Conservation (phyloP, 1,140 invertebrate genomes). For the Micrasema longulum region DNA sequence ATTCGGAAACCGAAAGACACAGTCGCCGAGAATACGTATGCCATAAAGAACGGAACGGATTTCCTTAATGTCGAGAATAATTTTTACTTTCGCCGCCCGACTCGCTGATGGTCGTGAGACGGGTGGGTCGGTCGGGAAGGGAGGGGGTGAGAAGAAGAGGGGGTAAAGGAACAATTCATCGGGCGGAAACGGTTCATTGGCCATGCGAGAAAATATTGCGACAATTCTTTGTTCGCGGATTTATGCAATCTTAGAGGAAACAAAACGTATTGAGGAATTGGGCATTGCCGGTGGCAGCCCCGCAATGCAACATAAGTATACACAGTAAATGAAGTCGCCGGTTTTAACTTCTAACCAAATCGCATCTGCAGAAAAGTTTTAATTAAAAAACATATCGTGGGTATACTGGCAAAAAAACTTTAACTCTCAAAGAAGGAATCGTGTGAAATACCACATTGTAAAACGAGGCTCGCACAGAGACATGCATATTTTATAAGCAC, state of each 20-base stretch:
- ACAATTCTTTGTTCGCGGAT: conserved; percentile 4
- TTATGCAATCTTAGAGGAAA: too few relatives aligned
- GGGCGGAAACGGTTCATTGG: conserved; percentile 31
- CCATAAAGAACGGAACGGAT: conserved; percentile 52
- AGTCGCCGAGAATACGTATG: conserved; percentile 48
- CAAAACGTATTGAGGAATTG: background rate
- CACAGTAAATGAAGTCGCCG: too few relatives aligned
- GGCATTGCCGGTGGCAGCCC: too few relatives aligned
- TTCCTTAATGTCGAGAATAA: conserved; percentile 52
- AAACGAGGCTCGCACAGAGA: too few relatives aligned
- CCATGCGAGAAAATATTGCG: conserved; percentile 20
- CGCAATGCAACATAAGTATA: too few relatives aligned
- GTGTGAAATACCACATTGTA: too few relatives aligned
- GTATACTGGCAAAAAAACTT: too few relatives aligned
- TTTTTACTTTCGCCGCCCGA: conserved; percentile 47
- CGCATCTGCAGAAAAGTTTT: too few relatives aligned
- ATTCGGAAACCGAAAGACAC: conserved; percentile 49
- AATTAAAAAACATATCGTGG: too few relatives aligned
- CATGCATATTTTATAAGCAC: too few relatives aligned
- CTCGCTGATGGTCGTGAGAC: conserved; percentile 37
- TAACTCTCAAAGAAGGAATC: too few relatives aligned
- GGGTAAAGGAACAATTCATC: conserved; percentile 3
- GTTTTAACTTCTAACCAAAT: too few relatives aligned
- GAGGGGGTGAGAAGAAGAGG: background rate
- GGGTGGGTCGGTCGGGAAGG: background rate